phyloP scores from a whole-genome alignment of 1,140 invertebrate genomes.

The Hycleus phaleratus region DNA sequence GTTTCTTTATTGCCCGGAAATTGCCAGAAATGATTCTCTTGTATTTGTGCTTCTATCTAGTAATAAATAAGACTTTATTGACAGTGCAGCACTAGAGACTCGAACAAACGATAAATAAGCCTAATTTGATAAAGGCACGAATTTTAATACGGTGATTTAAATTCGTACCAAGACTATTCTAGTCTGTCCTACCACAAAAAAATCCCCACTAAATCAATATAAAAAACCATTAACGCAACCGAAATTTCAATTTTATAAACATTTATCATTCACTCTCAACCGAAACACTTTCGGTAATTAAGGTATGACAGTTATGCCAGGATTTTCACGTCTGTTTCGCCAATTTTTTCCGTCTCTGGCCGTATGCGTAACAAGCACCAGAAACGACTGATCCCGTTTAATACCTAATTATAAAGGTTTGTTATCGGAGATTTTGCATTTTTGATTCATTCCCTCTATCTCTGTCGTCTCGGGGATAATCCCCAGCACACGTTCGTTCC shows the following conservation, averaged over 20 bases:
- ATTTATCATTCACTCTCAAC: too few relatives aligned
- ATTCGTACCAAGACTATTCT: neutral
- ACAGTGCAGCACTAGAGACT: slow-evolving; percentile 1
- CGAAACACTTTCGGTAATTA: too few relatives aligned
- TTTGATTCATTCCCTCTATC: neutral
- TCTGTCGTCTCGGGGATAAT: slow-evolving; percentile 1
- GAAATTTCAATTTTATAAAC: too few relatives aligned
- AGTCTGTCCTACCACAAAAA: too few relatives aligned
- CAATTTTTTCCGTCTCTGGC: too few relatives aligned
- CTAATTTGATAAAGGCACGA: slow-evolving; percentile 13
- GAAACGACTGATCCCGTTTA: slow-evolving; percentile 9
- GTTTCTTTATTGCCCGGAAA: slow-evolving; percentile 20
- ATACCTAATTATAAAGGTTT: slow-evolving; percentile 13
- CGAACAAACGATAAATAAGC: slow-evolving; percentile 13
- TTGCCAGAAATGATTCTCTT: slow-evolving; percentile 21
- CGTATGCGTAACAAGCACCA: slow-evolving; percentile 9
- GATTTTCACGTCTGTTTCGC: too few relatives aligned
- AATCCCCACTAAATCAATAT: too few relatives aligned
- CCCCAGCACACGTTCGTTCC: neutral
- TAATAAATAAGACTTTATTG: slow-evolving; percentile 23
- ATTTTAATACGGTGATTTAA: slow-evolving; percentile 15
- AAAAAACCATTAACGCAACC: too few relatives aligned
- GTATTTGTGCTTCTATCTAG: slow-evolving; percentile 13
- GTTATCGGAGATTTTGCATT: slow-evolving; percentile 13
- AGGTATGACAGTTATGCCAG: too few relatives aligned